Percentiles rank a stretch among this genome's conserved stretches.
Evolutionary conservation across 2,888 invertebrate species (phyloP).

Genomic region (Sarcophaga subvicina): DNA sequence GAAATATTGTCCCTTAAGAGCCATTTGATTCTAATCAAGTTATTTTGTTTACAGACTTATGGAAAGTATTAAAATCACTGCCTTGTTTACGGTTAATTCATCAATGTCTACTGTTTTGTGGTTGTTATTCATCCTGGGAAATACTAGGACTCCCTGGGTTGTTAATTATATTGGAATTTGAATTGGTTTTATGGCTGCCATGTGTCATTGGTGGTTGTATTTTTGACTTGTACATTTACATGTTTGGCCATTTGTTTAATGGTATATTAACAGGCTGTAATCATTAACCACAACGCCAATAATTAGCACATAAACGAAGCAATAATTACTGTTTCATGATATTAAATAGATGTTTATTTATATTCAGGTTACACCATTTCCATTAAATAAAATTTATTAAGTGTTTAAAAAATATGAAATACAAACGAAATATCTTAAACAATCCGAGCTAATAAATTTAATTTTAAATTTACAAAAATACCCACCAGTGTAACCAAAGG

Average conservation of each 20-base stretch:
- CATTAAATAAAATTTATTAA: no score
- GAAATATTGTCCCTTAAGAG: background rate
- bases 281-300: slow-evolving; percentile 14
- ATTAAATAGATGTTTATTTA: background rate
- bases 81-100: background rate
- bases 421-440: no score
- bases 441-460: no score
- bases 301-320: background rate
- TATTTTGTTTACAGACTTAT: background rate
- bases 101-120: background rate
- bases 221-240: slow-evolving; percentile 3
- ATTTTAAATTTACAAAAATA: no score
- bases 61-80: background rate
- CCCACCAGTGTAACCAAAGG: no score
- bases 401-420: no score
- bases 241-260: slow-evolving; percentile 27
- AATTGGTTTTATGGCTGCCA: background rate
- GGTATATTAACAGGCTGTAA: slow-evolving; percentile 44
- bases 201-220: background rate
- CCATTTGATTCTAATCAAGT: background rate
- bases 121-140: background rate
- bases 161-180: background rate
- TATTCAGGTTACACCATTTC: background rate
- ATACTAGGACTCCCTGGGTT: no score
- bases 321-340: background rate